phyloP scores from a whole-genome alignment of 2,113 vertebrate genomes.

The Hiodon alosoides region DNA sequence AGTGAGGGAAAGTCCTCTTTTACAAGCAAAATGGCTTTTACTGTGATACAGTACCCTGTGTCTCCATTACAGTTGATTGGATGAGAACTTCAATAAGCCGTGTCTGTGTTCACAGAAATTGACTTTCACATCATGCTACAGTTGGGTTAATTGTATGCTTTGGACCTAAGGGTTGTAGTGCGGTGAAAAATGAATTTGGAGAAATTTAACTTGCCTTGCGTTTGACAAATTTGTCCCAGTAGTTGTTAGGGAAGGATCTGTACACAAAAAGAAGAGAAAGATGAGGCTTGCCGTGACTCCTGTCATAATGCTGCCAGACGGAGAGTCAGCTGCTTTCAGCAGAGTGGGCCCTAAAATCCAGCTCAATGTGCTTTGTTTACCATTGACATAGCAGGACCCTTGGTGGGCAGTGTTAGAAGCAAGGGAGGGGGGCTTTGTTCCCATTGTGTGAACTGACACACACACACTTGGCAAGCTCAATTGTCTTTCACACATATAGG shows the following conservation, averaged over 20 bases:
- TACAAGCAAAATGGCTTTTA: no score
- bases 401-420: background rate
- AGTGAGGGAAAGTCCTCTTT: no score
- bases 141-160: no score
- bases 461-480: background rate
- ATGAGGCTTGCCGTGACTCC: background rate
- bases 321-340: conserved; percentile 16
- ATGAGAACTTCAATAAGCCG: no score
- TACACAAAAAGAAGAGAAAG: conserved; percentile 29
- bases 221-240: conserved; percentile 99
- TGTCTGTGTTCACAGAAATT: no score
- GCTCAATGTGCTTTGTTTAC: background rate
- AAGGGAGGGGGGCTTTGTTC: background rate
- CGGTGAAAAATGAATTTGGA: background rate
- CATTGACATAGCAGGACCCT: background rate
- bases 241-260: conserved; percentile 96
- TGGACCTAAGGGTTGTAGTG: background rate
- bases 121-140: no score
- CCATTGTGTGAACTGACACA: conserved; percentile 6
- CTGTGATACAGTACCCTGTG: no score
- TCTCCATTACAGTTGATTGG: no score
- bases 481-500: background rate
- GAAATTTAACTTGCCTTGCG: conserved; percentile 74
- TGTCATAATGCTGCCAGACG: background rate
- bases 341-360: background rate